A percentile compares a stretch with the other conserved stretches of the same genome.
Conservation (phyloP, 2,797 vertebrate genomes). For the Sciurus vulgaris region DNA sequence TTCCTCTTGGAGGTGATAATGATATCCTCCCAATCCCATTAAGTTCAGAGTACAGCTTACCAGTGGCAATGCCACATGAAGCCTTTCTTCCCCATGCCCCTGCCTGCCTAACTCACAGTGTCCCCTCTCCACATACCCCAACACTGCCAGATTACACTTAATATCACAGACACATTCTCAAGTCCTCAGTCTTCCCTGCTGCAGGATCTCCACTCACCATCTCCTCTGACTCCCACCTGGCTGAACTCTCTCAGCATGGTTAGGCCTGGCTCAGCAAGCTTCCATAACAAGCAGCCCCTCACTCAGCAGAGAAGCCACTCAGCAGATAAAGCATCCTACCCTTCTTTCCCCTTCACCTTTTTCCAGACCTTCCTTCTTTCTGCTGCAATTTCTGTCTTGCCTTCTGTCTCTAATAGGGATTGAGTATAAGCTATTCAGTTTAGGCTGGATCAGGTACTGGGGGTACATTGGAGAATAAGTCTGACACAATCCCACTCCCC, state of each 20-base stretch:
- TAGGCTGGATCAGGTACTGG: background rate
- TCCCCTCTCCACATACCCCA: rapidly evolving
- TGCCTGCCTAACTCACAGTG: background rate
- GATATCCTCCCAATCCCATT: background rate
- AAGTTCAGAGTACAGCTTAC: background rate
- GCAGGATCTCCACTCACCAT: background rate
- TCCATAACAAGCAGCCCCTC: background rate
- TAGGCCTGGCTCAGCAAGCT: background rate
- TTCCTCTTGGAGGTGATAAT: constrained; percentile 35
- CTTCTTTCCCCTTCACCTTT: too few relatives aligned
- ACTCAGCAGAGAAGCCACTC: background rate
- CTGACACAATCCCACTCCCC: background rate
- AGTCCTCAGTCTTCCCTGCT: background rate
- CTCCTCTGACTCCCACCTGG: background rate
- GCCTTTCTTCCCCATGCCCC: too few relatives aligned
- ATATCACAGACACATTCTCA: background rate
- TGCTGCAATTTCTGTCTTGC: background rate
- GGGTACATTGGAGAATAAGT: background rate
- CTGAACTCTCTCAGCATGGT: rapidly evolving
- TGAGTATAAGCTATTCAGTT: background rate
- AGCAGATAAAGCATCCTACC: background rate
- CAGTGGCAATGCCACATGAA: background rate
- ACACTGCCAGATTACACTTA: background rate
- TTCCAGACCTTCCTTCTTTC: background rate
- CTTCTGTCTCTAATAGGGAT: background rate